Base-by-base conservation (phyloP, 2,113 vertebrate genomes). In the Psophia crepitans region DNA sequence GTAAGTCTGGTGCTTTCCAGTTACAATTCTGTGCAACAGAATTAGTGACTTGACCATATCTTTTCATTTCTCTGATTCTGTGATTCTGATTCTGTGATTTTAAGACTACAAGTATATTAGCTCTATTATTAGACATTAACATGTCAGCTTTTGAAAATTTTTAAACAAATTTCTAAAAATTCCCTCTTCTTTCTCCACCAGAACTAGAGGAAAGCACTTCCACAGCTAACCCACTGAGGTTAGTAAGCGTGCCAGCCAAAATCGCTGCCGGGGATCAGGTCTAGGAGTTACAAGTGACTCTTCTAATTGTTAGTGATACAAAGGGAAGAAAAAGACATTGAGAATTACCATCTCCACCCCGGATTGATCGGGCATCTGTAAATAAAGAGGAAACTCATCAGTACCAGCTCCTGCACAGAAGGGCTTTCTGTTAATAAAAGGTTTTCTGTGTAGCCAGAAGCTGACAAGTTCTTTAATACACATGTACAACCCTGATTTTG, bases 281-380 rank as follows among this genome's bases (percentile, higher is more conserved):
- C 64, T 56, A 26, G 30, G 39, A 87, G 51, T 79, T 92, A 84
- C 23, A 87, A 81, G 39, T 27, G 0, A 63, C 33, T 86, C 33
- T 73, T 54, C 20, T 54, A 84, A 78, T 75, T 68, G 53, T 89
- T 92, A 95, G 53, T 37, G n/a, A 48, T 46, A 53, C 5, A 64
- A 78, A 44, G 26, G 12, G 84, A 68, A 65, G 73, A 81, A 92
- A 83, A 71, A 56, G 35, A 77, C 35, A 48, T 33, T 44, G 58
- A 35, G 20, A 84, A 79, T 98, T 98, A 98, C 98, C 99, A 97
- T 98, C 98, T 97, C 98, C 97, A 95, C 99, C 98, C 86, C 91
- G 98, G 94, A 98, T 98, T 91, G 98, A 97, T 95, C 98, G 97
- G 90, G 98, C 98, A 97, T 98, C 99, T 99, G 98, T 84, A 96